Evolutionary conservation across 2,888 invertebrate species (phyloP).

Genomic region (Azorinus chamasolen): DNA sequence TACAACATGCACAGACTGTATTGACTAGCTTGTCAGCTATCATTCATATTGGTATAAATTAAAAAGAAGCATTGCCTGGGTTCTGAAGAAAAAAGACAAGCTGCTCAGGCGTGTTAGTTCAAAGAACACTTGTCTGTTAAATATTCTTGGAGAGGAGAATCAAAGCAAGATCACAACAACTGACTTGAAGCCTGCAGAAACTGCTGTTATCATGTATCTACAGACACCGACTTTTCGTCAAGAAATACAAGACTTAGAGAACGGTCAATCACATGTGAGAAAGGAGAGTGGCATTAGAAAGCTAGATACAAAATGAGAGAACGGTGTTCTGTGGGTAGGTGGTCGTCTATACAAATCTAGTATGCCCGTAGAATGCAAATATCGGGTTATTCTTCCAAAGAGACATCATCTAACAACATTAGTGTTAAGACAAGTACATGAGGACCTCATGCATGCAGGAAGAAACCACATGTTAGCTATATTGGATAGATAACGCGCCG

Average conservation of each 20-base stretch:
- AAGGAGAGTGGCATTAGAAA: slow-evolving; percentile 11
- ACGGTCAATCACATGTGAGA: background rate
- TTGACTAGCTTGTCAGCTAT: background rate
- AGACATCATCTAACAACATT: slow-evolving; percentile 35
- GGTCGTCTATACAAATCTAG: slow-evolving; percentile 21
- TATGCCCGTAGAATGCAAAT: slow-evolving; percentile 17
- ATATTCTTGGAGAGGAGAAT: background rate
- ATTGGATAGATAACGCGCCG: no score
- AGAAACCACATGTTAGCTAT: slow-evolving; percentile 36
- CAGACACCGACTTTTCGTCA: slow-evolving; percentile 16
- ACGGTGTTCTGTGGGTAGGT: slow-evolving; percentile 29
- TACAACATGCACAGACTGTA: background rate
- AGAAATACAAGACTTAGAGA: background rate
- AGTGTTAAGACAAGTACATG: slow-evolving; percentile 36
- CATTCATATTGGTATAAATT: slow-evolving; percentile 22
- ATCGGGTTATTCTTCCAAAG: slow-evolving; percentile 48
- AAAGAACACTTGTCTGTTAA: no score
- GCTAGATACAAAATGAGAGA: slow-evolving; percentile 22
- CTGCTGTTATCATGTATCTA: slow-evolving; percentile 9
- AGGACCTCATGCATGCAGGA: slow-evolving; percentile 34
- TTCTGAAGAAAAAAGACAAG: slow-evolving; percentile 13
- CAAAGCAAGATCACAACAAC: background rate
- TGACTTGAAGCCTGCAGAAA: slow-evolving; percentile 8
- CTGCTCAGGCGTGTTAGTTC: background rate
- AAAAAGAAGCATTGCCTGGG: slow-evolving; percentile 11